phyloP scores from a whole-genome alignment of 2,113 vertebrate species.

The Hippocampus comes region DNA sequence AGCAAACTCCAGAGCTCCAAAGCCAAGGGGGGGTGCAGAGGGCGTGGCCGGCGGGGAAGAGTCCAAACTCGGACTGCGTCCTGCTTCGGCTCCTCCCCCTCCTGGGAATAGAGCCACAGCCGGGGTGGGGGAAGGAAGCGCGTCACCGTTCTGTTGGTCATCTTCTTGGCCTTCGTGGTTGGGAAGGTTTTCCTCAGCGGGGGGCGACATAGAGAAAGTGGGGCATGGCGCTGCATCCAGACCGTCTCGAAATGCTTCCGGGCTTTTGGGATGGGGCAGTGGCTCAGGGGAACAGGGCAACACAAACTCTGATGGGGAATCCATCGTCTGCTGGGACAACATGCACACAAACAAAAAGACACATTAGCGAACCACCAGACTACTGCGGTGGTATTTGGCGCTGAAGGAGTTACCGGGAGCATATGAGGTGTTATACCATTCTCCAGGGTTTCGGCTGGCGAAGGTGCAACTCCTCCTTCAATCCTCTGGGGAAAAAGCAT shows the following conservation, averaged over 20 bases:
- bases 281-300: constrained; percentile 73
- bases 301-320: constrained; percentile 77
- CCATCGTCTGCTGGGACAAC: constrained; percentile 68
- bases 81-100: constrained; percentile 44
- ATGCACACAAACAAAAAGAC: constrained; percentile 13
- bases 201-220: constrained; percentile 63
- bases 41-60: constrained; percentile 63
- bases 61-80: constrained; percentile 61
- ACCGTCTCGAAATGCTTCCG: constrained; percentile 56
- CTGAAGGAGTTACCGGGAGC: constrained; percentile 56
- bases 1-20: constrained; percentile 71
- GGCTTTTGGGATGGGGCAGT: constrained; percentile 69
- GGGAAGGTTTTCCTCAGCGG: constrained; percentile 38
- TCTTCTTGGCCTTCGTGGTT: constrained; percentile 25
- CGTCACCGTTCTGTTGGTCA: constrained; percentile 46
- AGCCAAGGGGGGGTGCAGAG: constrained; percentile 58
- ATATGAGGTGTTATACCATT: constrained; percentile 71
- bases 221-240: constrained; percentile 55
- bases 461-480: constrained; percentile 60
- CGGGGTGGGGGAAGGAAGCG: constrained; percentile 64
- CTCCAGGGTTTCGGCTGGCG: constrained; percentile 54
- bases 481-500: constrained; percentile 52
- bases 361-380: neutral
- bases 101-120: constrained; percentile 72
- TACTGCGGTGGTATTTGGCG: neutral